Conservation (phyloP, 2,888 invertebrate species). For the Stenchaetothrips biformis region DNA sequence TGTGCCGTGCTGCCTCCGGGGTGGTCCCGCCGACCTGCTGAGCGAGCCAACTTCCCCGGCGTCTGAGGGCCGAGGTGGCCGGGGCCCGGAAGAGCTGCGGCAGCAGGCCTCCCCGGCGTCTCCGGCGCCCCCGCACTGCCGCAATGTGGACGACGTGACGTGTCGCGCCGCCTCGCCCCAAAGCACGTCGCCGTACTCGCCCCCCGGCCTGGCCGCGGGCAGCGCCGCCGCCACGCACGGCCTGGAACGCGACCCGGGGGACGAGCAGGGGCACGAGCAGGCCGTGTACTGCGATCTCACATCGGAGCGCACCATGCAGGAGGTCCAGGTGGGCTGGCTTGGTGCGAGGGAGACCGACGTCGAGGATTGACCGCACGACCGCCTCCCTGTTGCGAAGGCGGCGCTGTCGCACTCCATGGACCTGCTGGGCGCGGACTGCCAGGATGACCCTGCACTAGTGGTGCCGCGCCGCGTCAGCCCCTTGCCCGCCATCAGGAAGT, state of each 20-base stretch:
- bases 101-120: neutral
- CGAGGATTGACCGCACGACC: neutral
- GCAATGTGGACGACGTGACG: neutral
- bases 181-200: too few species aligned
- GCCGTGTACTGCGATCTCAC: conserved; percentile 3
- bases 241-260: neutral
- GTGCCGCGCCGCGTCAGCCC: neutral
- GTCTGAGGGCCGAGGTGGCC: too few species aligned
- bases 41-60: too few species aligned
- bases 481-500: neutral
- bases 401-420: neutral
- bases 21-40: too few species aligned
- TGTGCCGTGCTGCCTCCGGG: too few species aligned
- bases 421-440: neutral
- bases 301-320: conserved; percentile 7
- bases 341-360: neutral
- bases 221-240: neutral
- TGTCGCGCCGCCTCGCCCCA: neutral
- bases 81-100: too few species aligned
- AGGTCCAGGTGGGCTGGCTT: neutral
- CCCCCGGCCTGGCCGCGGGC: too few species aligned
- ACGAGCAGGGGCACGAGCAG: neutral
- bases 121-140: neutral
- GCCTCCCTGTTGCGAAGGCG: neutral
- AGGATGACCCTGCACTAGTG: neutral